Evolutionary conservation across 2,113 vertebrate genomes (phyloP).

Genomic region (Beaufortia kweichowensis): DNA sequence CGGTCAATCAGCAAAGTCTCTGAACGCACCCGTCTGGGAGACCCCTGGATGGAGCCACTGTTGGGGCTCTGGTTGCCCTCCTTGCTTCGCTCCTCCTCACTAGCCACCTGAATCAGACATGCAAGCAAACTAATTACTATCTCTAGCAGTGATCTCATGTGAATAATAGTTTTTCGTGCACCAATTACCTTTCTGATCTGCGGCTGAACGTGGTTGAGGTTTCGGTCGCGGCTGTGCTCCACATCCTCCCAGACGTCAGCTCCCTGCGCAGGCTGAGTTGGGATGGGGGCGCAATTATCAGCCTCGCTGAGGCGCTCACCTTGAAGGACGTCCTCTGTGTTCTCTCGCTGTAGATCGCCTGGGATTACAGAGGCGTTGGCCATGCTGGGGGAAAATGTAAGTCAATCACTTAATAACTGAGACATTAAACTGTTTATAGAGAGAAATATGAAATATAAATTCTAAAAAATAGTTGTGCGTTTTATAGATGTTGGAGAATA

Average conservation of each 20-base stretch:
- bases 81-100: constrained; percentile 93
- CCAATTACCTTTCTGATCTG: constrained; percentile 83
- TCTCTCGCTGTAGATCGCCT: constrained; percentile 92
- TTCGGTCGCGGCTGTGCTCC: constrained; percentile 88
- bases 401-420: background rate
- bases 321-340: constrained; percentile 98
- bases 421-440: background rate
- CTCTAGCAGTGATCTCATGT: background rate
- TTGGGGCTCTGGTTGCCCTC: constrained; percentile 87
- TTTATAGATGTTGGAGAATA: constrained; percentile 29
- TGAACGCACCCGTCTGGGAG: constrained; percentile 88
- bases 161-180: background rate
- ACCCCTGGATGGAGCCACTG: constrained; percentile 86
- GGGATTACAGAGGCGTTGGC: constrained; percentile 96
- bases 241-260: constrained; percentile 95
- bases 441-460: background rate
- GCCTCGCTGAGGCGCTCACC: constrained; percentile 96
- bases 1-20: constrained; percentile 89
- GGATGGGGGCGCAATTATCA: constrained; percentile 88
- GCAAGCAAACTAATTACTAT: background rate
- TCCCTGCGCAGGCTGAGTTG: constrained; percentile 80
- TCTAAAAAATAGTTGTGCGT: background rate
- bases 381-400: constrained; percentile 79
- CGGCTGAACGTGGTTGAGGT: constrained; percentile 85
- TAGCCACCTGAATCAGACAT: constrained; percentile 79